phyloP scores from a whole-genome alignment of 1,140 invertebrate genomes.

The Neotoxoptera formosana region DNA sequence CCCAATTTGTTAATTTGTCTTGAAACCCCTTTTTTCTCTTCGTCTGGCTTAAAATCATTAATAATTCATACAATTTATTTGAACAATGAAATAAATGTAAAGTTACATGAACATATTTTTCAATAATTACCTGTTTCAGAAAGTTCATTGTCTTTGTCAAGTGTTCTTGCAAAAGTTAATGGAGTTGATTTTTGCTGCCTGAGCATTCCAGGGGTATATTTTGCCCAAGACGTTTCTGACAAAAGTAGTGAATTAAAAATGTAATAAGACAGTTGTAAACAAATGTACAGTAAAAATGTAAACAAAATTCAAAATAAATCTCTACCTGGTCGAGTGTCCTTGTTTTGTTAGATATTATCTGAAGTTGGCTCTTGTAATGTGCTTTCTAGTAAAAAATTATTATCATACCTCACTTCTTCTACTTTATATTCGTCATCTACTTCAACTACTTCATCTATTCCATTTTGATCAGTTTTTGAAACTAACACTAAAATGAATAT shows the following conservation, averaged over 20 bases:
- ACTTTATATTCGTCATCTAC: background rate
- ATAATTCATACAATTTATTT: background rate
- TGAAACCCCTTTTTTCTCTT: background rate
- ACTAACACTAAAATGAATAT: no score
- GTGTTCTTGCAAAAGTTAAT: background rate
- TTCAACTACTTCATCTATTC: background rate
- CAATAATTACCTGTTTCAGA: background rate
- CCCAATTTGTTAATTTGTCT: conserved; percentile 1
- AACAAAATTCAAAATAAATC: background rate
- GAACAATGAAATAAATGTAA: background rate
- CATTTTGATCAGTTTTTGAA: no score
- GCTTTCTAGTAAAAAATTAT: background rate
- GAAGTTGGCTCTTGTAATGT: background rate
- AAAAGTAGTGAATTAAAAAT: background rate
- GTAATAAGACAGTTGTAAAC: background rate
- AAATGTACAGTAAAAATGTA: background rate
- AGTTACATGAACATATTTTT: background rate
- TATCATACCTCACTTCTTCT: background rate
- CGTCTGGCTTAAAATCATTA: background rate
- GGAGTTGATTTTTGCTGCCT: background rate
- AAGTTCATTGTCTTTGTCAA: background rate
- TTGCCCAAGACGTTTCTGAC: background rate
- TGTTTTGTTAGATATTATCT: background rate
- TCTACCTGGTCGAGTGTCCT: background rate
- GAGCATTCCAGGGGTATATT: background rate